Conservation (phyloP, 2,888 invertebrate genomes). For the Odontomyia ornata region DNA sequence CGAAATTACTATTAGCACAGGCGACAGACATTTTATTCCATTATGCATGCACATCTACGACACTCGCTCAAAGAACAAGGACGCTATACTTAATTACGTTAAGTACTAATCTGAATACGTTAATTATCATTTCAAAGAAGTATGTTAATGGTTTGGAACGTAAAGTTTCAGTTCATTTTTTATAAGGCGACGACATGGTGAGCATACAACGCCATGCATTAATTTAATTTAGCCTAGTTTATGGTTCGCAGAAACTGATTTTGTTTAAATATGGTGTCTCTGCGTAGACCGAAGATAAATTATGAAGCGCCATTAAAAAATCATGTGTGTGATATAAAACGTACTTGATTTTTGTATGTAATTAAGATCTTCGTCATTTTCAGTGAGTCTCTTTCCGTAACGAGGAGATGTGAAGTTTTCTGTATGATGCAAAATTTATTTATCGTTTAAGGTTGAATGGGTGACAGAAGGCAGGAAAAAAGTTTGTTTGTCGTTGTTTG, state of each 20-base stretch:
- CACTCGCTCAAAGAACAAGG: too few species aligned
- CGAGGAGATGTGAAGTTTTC: too few species aligned
- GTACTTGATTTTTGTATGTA: neutral
- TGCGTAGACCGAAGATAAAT: neutral
- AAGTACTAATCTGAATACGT: neutral
- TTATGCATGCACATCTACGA: too few species aligned
- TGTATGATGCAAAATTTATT: too few species aligned
- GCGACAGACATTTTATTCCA: too few species aligned
- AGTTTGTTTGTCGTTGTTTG: too few species aligned
- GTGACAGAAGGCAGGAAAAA: too few species aligned
- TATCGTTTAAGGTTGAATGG: too few species aligned
- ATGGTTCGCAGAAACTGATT: neutral
- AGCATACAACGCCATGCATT: neutral
- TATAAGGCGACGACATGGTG: neutral
- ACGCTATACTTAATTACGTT: neutral
- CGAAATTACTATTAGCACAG: too few species aligned
- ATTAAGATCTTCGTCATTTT: neutral
- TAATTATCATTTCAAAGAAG: neutral
- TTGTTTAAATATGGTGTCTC: neutral
- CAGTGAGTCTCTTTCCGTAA: too few species aligned
- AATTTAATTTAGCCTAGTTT: neutral
- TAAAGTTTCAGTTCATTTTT: neutral
- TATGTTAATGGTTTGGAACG: neutral
- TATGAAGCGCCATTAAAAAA: neutral
- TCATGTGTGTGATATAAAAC: neutral